Conservation (phyloP, 2,888 invertebrate genomes). For the Eilema griseolum region DNA sequence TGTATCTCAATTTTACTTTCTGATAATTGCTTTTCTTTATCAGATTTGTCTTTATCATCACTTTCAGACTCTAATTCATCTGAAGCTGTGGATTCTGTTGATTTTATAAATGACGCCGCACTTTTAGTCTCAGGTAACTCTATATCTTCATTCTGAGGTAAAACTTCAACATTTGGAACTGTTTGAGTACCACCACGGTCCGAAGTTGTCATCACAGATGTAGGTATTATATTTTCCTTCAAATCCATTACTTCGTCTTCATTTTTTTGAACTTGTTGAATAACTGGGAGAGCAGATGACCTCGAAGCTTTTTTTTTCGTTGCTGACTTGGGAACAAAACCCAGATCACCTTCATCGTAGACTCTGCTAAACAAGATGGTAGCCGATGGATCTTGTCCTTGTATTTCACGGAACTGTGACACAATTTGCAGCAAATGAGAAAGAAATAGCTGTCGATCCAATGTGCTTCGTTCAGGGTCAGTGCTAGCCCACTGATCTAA, state of each 20-base stretch:
- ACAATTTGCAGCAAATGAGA: conserved; percentile 86
- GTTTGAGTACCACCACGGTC: conserved; percentile 33
- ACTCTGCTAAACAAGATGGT: conserved; percentile 84
- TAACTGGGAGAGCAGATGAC: background rate
- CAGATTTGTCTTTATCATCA: conserved; percentile 17
- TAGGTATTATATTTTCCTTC: conserved; percentile 41
- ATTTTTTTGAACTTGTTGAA: conserved; percentile 7
- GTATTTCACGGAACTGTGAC: conserved; percentile 74
- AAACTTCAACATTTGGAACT: conserved; percentile 38
- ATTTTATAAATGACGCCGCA: conserved; percentile 27
- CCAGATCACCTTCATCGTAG: conserved; percentile 89
- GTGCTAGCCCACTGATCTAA: conserved; percentile 76
- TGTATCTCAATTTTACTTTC: conserved; percentile 48
- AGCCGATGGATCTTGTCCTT: conserved; percentile 72
- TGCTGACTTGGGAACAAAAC: conserved; percentile 87
- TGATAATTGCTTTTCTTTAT: conserved; percentile 35
- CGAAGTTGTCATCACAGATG: conserved; percentile 21
- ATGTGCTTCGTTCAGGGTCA: conserved; percentile 73
- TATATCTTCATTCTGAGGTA: conserved; percentile 23
- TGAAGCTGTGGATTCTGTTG: conserved; percentile 16
- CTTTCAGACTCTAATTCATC: conserved; percentile 9
- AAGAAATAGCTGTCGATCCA: conserved; percentile 82
- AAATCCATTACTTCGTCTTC: conserved; percentile 55
- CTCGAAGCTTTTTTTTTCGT: conserved; percentile 65
- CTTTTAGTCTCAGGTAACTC: conserved; percentile 23